These are phyloP conservation scores for Sebastes hubbsi DNA, from an alignment of 2,797 vertebrate genomes.

Conservation along the genomic window DNA sequence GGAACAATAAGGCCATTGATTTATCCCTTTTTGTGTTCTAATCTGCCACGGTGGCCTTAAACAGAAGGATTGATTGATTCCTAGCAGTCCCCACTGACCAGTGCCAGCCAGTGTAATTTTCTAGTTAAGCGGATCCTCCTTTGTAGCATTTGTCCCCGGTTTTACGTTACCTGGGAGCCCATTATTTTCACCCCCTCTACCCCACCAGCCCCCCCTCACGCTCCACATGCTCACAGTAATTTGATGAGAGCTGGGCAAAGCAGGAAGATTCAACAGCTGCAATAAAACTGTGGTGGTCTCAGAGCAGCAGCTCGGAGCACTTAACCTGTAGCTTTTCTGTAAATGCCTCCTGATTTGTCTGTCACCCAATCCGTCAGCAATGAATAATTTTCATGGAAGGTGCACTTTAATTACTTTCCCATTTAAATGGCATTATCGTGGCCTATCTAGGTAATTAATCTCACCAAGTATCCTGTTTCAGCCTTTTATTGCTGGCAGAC, in stretches of 20 bases:
- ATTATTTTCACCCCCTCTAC: constrained; percentile 65
- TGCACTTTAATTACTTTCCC: constrained; percentile 99
- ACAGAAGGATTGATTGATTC: constrained; percentile 83
- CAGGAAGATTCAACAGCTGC: constrained; percentile 83
- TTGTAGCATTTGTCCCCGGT: constrained; percentile 87
- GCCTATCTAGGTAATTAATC: constrained; percentile 99
- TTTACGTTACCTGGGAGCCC: constrained; percentile 85
- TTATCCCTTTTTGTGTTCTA: constrained; percentile 85
- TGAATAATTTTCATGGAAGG: constrained; percentile 99
- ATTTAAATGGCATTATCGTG: constrained; percentile 99
- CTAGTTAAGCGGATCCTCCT: constrained; percentile 85
- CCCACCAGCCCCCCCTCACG: not conserved
- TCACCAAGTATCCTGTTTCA: constrained; percentile 98
- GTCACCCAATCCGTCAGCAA: constrained; percentile 98
- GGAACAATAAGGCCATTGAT: constrained; percentile 91
- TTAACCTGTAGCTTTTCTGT: constrained; percentile 95
- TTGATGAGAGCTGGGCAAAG: constrained; percentile 77
- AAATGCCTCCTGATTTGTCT: constrained; percentile 96
- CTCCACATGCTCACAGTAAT: constrained; percentile 76
- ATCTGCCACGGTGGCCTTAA: constrained; percentile 80
- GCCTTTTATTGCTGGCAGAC: constrained; percentile 95
- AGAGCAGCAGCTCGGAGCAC: constrained; percentile 83
- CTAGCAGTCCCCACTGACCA: constrained; percentile 81
- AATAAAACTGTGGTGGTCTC: constrained; percentile 82
- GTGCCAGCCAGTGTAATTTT: constrained; percentile 80